phyloP scores from a whole-genome alignment of 1,140 invertebrate genomes.

The Luehdorfia chinensis region DNA sequence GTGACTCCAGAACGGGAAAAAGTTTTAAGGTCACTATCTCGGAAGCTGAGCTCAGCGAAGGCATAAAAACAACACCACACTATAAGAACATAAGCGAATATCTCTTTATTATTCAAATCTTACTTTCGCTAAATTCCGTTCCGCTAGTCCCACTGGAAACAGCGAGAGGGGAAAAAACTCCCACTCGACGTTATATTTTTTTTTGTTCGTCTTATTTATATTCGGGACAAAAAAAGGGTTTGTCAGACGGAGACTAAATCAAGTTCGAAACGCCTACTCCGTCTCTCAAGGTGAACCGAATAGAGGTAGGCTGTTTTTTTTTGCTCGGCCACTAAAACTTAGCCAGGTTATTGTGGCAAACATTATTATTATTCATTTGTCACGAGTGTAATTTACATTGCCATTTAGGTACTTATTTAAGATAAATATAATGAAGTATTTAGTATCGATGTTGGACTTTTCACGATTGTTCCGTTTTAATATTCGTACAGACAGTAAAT shows the following conservation, averaged over 20 bases:
- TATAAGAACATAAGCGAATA: constrained; percentile 55
- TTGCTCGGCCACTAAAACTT: constrained; percentile 35
- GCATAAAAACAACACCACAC: too few species aligned
- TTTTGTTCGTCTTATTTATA: constrained; percentile 71
- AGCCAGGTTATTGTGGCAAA: constrained; percentile 47
- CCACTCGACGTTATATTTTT: constrained; percentile 61
- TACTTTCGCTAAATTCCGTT: constrained; percentile 63
- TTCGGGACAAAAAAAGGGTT: constrained; percentile 74
- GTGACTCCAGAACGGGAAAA: too few species aligned
- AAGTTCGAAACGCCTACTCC: constrained; percentile 64
- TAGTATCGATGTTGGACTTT: too few species aligned
- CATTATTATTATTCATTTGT: constrained; percentile 16
- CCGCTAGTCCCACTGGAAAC: constrained; percentile 41
- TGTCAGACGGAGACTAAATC: constrained; percentile 72
- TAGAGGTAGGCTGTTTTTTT: constrained; percentile 53
- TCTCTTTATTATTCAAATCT: constrained; percentile 68
- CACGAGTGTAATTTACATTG: too few species aligned
- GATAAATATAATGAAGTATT: too few species aligned
- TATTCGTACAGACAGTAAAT: too few species aligned
- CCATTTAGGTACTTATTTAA: too few species aligned
- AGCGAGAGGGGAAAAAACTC: constrained; percentile 40
- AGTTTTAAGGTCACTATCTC: too few species aligned
- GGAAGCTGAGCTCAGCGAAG: too few species aligned
- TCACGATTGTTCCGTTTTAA: too few species aligned
- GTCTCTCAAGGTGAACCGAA: constrained; percentile 58